Percentiles rank a stretch among this genome's conserved stretches.
Evolutionary conservation across 2,888 invertebrate species (phyloP).

Genomic region (Troilus luridus): DNA sequence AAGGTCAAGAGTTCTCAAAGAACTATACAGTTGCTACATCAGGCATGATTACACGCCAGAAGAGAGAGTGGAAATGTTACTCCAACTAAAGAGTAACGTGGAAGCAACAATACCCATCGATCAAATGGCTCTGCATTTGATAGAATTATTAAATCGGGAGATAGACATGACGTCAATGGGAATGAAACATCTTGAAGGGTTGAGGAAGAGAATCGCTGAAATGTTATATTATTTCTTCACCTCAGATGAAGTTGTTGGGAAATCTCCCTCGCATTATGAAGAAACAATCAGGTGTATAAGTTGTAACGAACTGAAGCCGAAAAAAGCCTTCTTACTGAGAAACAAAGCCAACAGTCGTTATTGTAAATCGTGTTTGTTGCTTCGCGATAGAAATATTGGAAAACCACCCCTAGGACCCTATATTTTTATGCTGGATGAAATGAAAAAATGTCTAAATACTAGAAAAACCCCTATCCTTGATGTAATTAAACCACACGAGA

Average conservation of each 20-base stretch:
- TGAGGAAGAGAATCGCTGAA: slow-evolving; percentile 77
- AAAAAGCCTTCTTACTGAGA: background rate
- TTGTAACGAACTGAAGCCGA: slow-evolving; percentile 6
- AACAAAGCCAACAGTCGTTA: background rate
- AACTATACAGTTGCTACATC: slow-evolving; percentile 73
- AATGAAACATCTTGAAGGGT: slow-evolving; percentile 75
- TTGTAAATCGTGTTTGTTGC: slow-evolving; percentile 34
- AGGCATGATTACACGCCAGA: slow-evolving; percentile 72
- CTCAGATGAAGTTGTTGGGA: background rate
- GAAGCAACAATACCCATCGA: slow-evolving; percentile 73
- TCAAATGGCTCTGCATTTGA: slow-evolving; percentile 75
- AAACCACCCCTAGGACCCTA: background rate
- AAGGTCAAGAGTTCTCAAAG: slow-evolving; percentile 81
- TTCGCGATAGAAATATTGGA: background rate
- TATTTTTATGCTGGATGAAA: background rate
- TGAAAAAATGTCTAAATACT: background rate
- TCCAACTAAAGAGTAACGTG: slow-evolving; percentile 79
- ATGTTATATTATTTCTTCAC: slow-evolving; percentile 68
- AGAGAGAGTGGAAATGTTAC: slow-evolving; percentile 79
- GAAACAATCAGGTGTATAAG: background rate
- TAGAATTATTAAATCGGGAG: slow-evolving; percentile 79
- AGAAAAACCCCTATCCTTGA: background rate
- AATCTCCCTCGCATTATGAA: background rate
- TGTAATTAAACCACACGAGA: slow-evolving; percentile 82
- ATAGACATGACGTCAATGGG: slow-evolving; percentile 79